Evolutionary conservation across 1,140 invertebrate species (phyloP).

Genomic region (Capitella teleta): DNA sequence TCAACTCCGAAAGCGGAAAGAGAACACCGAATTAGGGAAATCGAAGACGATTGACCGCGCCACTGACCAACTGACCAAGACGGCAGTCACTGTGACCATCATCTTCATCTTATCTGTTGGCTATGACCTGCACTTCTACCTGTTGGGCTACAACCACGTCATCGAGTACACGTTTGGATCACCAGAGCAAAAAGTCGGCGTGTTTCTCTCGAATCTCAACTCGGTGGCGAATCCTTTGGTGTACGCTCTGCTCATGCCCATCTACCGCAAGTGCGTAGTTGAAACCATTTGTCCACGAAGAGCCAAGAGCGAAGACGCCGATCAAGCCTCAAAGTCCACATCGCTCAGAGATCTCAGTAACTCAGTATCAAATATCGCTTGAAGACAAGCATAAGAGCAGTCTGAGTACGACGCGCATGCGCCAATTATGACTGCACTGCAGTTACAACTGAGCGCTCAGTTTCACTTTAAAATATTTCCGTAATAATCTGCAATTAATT

Average conservation of each 20-base stretch:
- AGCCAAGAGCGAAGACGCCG: no score
- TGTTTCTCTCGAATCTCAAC: conserved; percentile 12
- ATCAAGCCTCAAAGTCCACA: no score
- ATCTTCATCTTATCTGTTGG: conserved; percentile 8
- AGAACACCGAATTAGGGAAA: conserved; percentile 1
- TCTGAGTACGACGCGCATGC: no score
- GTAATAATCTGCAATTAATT: no score
- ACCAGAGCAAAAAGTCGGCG: conserved; percentile 5
- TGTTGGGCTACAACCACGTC: conserved; percentile 9
- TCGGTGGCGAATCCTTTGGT: conserved; percentile 5
- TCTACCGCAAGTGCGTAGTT: conserved; percentile 1
- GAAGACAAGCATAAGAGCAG: no score
- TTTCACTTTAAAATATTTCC: no score
- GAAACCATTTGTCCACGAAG: not conserved
- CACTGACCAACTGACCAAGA: conserved; percentile 5
- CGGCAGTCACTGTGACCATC: conserved; percentile 5
- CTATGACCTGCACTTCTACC: conserved; percentile 11
- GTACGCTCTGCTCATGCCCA: conserved; percentile 8
- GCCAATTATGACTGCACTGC: no score
- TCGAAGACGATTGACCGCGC: conserved; percentile 2
- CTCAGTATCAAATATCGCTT: no score
- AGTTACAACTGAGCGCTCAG: no score
- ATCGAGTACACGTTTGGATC: conserved; percentile 3
- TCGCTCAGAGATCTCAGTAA: no score
- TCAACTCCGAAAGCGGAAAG: not conserved